phyloP scores from a whole-genome alignment of 2,888 invertebrate species.

The Sminthurinus aureus region DNA sequence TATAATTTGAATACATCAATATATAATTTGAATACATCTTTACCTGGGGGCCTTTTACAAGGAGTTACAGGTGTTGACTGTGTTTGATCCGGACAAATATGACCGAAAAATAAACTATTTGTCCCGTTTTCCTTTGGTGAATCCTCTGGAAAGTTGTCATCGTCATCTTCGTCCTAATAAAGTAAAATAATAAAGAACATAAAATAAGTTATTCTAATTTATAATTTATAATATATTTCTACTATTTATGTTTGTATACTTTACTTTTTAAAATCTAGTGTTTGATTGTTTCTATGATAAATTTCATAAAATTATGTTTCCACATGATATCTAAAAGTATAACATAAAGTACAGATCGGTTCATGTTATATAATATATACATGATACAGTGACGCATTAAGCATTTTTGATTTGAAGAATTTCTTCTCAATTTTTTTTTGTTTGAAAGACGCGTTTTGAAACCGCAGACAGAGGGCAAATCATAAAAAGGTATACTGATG shows the following conservation, averaged over 20 bases:
- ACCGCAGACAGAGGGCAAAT: too few species aligned
- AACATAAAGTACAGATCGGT: too few species aligned
- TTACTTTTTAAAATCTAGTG: not conserved
- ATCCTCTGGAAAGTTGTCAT: conserved; percentile 53
- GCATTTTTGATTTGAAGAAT: too few species aligned
- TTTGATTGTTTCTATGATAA: not conserved
- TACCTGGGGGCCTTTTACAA: conserved; percentile 51
- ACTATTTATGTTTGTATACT: not conserved
- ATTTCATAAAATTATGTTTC: not conserved
- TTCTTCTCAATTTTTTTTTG: too few species aligned
- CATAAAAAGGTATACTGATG: too few species aligned
- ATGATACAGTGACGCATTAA: too few species aligned
- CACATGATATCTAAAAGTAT: too few species aligned
- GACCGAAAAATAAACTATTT: conserved; percentile 50
- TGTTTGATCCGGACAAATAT: conserved; percentile 57
- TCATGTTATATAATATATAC: too few species aligned
- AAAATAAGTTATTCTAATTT: too few species aligned
- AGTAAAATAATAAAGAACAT: not conserved
- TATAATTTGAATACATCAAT: too few species aligned
- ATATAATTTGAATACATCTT: too few species aligned
- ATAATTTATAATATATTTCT: not conserved
- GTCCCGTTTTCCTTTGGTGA: conserved; percentile 48
- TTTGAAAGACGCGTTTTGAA: too few species aligned
- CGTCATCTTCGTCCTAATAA: conserved; percentile 51
- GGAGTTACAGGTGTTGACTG: conserved; percentile 58